Evolutionary conservation across 2,797 vertebrate genomes (phyloP).

Genomic region (Merluccius polli): DNA sequence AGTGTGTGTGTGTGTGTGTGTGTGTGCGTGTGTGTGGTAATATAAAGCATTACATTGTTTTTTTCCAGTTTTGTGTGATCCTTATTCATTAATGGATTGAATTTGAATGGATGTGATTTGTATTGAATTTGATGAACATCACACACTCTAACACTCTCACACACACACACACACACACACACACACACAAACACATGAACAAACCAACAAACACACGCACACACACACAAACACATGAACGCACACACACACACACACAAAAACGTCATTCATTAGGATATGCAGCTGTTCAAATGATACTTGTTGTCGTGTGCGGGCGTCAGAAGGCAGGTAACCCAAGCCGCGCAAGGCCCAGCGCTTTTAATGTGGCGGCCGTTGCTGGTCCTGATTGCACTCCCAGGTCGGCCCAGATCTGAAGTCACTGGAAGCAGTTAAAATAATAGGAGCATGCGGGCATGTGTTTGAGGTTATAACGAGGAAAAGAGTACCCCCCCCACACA

Average conservation of each 20-base stretch:
- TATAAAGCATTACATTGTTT: background rate
- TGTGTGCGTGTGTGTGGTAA: background rate
- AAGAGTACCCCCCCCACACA: conserved; percentile 38
- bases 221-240: too few relatives aligned
- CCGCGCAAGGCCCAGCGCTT: conserved; percentile 42
- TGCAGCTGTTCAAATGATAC: conserved; percentile 20
- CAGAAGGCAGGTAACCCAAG: conserved; percentile 56
- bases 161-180: background rate
- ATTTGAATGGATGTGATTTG: conserved; percentile 5
- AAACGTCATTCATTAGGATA: conserved; percentile 23
- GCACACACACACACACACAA: background rate
- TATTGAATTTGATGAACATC: background rate
- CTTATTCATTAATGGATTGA: background rate
- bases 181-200: background rate
- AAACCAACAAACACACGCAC: background rate
- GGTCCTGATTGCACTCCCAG: conserved; percentile 82
- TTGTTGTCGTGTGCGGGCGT: conserved; percentile 28
- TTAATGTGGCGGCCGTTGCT: conserved; percentile 69
- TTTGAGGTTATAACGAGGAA: conserved; percentile 66
- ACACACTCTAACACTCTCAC: background rate
- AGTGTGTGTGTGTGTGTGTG: background rate
- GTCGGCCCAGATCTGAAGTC: conserved; percentile 81
- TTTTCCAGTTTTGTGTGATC: background rate
- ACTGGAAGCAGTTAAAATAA: conserved; percentile 92
- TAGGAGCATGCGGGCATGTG: conserved; percentile 75